Percentiles rank a stretch among this genome's conserved stretches.
These are phyloP conservation scores for Sandelia bainsii DNA, from an alignment of 2,797 vertebrate genomes.

Conservation along the genomic window DNA sequence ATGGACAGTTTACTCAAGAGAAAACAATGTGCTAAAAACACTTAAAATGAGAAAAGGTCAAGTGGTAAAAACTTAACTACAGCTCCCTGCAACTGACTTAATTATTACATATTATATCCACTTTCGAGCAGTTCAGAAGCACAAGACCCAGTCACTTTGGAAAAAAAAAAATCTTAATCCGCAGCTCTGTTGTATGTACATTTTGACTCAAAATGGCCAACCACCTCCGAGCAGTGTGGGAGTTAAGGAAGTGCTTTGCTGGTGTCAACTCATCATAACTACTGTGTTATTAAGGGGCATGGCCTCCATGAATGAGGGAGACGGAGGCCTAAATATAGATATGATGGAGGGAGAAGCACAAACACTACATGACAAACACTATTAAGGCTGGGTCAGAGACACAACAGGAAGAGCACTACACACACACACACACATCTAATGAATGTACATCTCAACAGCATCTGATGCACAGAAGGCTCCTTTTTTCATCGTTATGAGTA, in stretches of 20 bases:
- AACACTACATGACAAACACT: conserved; percentile 58
- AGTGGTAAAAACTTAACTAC: too few species aligned
- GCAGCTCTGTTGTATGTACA: not conserved
- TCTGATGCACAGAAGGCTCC: not conserved
- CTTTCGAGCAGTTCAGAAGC: not conserved
- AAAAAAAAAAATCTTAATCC: not conserved
- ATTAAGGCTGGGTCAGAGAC: conserved; percentile 44
- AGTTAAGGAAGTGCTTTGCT: not conserved
- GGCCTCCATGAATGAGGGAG: conserved; percentile 38
- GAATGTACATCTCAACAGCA: not conserved
- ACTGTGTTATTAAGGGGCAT: conserved; percentile 27
- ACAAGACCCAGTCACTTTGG: too few species aligned
- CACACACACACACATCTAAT: not conserved
- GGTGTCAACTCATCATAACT: conserved; percentile 25
- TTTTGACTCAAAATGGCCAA: conserved; percentile 18
- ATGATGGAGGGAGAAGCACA: conserved; percentile 39
- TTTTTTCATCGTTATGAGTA: too few species aligned
- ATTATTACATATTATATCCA: not conserved
- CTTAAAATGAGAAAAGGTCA: too few species aligned
- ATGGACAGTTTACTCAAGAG: not conserved
- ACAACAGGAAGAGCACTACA: conserved; percentile 18
- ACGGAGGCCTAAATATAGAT: conserved; percentile 50
- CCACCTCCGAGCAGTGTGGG: not conserved
- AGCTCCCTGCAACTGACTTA: not conserved
- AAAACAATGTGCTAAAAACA: not conserved